Base-by-base conservation (phyloP, 1,140 invertebrate genomes). In the Caerostris darwini region DNA sequence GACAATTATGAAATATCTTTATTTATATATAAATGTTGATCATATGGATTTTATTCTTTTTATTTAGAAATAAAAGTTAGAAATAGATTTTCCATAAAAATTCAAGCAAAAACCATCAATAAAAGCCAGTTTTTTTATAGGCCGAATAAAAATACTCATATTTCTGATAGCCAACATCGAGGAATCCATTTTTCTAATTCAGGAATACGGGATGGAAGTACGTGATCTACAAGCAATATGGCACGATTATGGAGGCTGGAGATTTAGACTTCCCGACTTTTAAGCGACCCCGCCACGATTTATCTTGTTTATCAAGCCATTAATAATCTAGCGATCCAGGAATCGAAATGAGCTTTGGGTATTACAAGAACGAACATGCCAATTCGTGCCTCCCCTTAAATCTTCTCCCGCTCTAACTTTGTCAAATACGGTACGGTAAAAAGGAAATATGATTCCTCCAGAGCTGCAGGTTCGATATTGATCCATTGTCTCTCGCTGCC, bases 291-390 rank as follows among this genome's bases (percentile, higher is more conserved):
- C 54, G 56, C 67, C 7, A 90, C 88, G 14, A 90, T 90, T 90
- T 77, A 90, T 90, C 88, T 90, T 90, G 88, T 90, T 90, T 90
- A 90, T 77, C 88, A 58, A 17, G 56, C 67, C 88, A 90, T 90
- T 77, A 90, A 90, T 90, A 71, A 90, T 64, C 19, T 53, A 90
- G 54, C 53, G 67, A 53, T 50, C 54, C 59, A 34, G 56, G 64
- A 69, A 69, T 90, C 88, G 64, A 90, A 90, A 90, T 90, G 88
- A 90, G 88, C 54, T 77, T 58, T 71, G 17, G 88, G 67, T 71
- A 90, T 90, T 90, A 61, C 58, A 58, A 19, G 83, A 64, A 64
- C 59, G 50, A 34, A 57, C 64, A 69, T 56, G n/a, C 67, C 67
- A 64, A 58, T 54, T 58, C 50, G 34, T 71, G 64, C 88, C 14